phyloP scores from a whole-genome alignment of 92 coral and sea anemone species.

The Umimayanthus kanabou region DNA sequence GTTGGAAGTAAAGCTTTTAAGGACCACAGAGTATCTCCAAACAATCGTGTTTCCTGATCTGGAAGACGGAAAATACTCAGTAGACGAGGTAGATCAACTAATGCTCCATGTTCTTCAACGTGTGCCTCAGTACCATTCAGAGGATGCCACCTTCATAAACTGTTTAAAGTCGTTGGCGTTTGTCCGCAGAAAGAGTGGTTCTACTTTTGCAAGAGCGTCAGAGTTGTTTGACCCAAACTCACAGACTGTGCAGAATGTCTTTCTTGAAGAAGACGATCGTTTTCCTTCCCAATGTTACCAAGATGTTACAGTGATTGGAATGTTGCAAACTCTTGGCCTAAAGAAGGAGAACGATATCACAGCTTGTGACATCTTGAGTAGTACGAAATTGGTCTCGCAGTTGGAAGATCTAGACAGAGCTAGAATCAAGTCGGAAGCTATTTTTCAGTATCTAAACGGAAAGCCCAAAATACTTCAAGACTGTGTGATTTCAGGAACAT shows the following conservation, averaged over 20 bases:
- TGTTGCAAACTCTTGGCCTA: slow-evolving; percentile 50
- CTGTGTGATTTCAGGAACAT: not conserved
- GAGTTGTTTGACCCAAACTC: slow-evolving; percentile 64
- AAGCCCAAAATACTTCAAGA: slow-evolving; percentile 38
- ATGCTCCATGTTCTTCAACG: slow-evolving; percentile 50
- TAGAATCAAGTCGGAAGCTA: slow-evolving; percentile 45
- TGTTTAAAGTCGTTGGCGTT: slow-evolving; percentile 46
- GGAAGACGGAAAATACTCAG: slow-evolving; percentile 43
- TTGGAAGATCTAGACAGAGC: slow-evolving; percentile 41
- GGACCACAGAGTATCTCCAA: slow-evolving; percentile 38
- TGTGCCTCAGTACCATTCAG: not conserved
- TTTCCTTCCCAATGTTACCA: slow-evolving; percentile 53
- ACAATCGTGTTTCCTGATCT: slow-evolving; percentile 57
- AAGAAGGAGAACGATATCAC: slow-evolving; percentile 44
- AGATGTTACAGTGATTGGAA: slow-evolving; percentile 35
- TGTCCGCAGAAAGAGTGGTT: slow-evolving; percentile 36
- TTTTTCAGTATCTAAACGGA: slow-evolving; percentile 32
- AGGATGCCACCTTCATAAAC: slow-evolving; percentile 29
- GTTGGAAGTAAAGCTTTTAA: slow-evolving; percentile 42
- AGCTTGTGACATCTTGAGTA: slow-evolving; percentile 40
- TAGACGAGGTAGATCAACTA: slow-evolving; percentile 53
- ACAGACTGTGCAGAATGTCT: slow-evolving; percentile 20
- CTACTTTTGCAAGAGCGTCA: slow-evolving; percentile 41
- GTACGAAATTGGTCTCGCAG: slow-evolving; percentile 17
- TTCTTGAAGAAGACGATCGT: slow-evolving; percentile 52